Evolutionary conservation across 2,113 vertebrate species (phyloP).

Genomic region (Athene cunicularia): DNA sequence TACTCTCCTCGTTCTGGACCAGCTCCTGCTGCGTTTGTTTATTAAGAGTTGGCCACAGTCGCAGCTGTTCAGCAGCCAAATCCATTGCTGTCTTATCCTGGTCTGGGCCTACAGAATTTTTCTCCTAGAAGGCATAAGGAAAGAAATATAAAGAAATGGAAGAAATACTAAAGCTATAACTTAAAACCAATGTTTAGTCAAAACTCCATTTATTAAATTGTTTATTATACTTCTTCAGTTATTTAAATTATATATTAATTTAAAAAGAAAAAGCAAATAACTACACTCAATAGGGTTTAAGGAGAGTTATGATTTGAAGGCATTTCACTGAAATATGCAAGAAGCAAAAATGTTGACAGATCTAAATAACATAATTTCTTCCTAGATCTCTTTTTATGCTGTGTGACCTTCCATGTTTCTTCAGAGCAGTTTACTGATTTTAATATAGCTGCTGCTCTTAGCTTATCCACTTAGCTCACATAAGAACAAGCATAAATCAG

Average conservation of each 20-base stretch:
- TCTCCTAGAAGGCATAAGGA: slow-evolving; percentile 70
- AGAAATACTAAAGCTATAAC: not conserved
- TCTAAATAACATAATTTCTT: not conserved
- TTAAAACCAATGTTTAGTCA: not conserved
- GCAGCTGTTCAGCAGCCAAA: slow-evolving; percentile 91
- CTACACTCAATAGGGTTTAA: not conserved
- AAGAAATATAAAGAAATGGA: not conserved
- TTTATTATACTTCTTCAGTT: not conserved
- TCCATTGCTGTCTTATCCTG: slow-evolving; percentile 93
- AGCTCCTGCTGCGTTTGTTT: slow-evolving; percentile 91
- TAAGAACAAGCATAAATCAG: not conserved
- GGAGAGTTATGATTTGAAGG: not conserved
- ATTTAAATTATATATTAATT: not conserved
- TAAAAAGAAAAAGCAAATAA: not conserved
- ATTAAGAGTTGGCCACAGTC: slow-evolving; percentile 86
- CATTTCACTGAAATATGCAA: not conserved
- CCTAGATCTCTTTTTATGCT: not conserved
- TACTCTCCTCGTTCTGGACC: slow-evolving; percentile 95
- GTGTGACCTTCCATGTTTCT: not conserved
- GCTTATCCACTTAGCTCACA: not conserved
- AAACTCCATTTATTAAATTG: not conserved
- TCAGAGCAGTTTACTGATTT: not conserved
- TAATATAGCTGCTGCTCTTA: not conserved
- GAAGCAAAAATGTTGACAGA: not conserved
- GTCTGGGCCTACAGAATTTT: slow-evolving; percentile 21